Conservation (phyloP, 2,797 vertebrate genomes). For the Pygocentrus nattereri region DNA sequence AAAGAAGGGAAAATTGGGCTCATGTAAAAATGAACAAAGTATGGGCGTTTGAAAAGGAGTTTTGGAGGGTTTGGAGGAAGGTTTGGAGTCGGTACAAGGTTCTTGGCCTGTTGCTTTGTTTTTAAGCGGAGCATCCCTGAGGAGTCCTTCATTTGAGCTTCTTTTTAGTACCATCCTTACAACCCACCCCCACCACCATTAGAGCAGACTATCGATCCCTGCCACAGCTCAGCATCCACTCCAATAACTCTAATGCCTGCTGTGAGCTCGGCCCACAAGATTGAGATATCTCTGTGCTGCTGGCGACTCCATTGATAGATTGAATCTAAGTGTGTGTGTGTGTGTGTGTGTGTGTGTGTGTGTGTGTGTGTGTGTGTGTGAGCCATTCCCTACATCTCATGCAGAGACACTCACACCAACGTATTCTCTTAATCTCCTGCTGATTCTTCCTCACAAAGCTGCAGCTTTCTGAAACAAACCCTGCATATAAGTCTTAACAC, state of each 20-base stretch:
- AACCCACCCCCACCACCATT: background rate
- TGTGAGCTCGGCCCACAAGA: constrained; percentile 16
- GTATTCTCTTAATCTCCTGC: background rate
- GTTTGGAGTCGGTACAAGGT: background rate
- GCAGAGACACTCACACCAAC: background rate
- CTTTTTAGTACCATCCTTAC: background rate
- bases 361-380: constrained; percentile 3
- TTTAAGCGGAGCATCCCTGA: constrained; percentile 2
- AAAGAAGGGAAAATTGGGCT: no score
- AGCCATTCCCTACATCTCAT: background rate
- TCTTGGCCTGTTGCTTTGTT: background rate
- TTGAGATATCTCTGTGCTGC: constrained; percentile 32
- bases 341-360: background rate
- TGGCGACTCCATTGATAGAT: constrained; percentile 9
- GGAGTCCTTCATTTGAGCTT: constrained; percentile 19
- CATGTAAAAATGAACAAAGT: no score
- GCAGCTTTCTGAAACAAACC: background rate
- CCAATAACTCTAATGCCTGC: constrained; percentile 39
- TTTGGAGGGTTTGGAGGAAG: no score
- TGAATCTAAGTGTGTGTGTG: constrained; percentile 10
- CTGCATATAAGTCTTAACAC: background rate
- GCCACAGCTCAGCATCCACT: constrained; percentile 25
- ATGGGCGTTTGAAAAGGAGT: background rate
- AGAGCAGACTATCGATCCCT: constrained; percentile 38
- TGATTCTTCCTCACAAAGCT: background rate